Conservation (phyloP, 1,140 invertebrate species). For the Aphelinus certus region DNA sequence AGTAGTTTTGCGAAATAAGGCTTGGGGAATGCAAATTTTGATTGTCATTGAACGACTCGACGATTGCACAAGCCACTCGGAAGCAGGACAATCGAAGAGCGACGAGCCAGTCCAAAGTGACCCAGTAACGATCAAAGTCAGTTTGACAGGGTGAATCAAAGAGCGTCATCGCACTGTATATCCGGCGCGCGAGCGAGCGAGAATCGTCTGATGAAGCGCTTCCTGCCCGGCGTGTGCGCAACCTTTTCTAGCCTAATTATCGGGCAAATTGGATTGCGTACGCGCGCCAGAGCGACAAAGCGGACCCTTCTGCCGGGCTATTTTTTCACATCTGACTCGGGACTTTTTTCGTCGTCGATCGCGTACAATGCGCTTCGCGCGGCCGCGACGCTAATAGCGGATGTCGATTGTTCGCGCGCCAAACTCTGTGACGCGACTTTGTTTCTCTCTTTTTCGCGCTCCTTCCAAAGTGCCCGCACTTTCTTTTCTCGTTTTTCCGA, state of each 20-base stretch:
- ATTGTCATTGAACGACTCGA: too few relatives aligned
- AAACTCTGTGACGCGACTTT: background rate
- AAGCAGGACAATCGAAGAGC: too few relatives aligned
- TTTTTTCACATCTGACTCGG: background rate
- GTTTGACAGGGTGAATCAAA: background rate
- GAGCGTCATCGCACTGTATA: background rate
- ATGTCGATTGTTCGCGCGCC: constrained; percentile 23
- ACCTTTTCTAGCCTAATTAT: constrained; percentile 5
- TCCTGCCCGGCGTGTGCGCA: background rate
- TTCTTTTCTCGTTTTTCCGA: too few relatives aligned
- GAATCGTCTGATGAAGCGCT: background rate
- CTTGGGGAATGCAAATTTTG: too few relatives aligned
- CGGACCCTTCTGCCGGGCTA: background rate
- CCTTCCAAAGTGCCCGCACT: background rate
- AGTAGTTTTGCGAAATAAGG: too few relatives aligned
- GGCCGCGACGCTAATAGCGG: constrained; percentile 6
- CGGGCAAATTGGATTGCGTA: background rate
- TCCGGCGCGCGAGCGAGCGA: background rate
- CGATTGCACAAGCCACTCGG: too few relatives aligned
- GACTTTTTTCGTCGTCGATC: background rate
- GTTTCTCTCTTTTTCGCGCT: background rate
- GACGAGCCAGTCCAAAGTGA: too few relatives aligned
- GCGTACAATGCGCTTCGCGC: background rate
- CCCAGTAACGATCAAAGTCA: too few relatives aligned
- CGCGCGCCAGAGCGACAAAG: background rate